Evolutionary conservation across 1,140 invertebrate genomes (phyloP), one percentile per base, ranked within the genome.

Genomic region (Drosophila athabasca): DNA sequence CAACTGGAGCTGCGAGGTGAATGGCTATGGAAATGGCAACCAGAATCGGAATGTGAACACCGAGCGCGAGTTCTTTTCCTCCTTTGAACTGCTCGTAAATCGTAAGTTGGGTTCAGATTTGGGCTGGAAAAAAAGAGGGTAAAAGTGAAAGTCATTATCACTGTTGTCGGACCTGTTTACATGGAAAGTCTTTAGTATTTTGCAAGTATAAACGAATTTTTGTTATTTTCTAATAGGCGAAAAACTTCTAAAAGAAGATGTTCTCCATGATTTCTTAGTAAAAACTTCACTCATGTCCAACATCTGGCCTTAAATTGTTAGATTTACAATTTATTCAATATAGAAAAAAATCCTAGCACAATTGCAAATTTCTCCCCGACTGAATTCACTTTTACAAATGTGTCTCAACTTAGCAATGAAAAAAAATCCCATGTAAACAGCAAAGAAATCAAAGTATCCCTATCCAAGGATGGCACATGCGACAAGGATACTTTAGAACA

Each of bases 21-120:
- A 57, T 45, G 66, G 66, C 24, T 26, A 26, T 26, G 24, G 24
- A 26, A 26, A 26, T 26, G 24, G 11, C 3, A 13, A 39, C 9
- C 35, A 39, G 15, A 69, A 69, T 69, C 50, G 66, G 35, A 69
- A 71, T 54, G 71, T 76, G 26, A 64, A 84, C 61, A 69, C 57
- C 11, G 62, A 68, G 31, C 66, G 78, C 22, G 81, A 82, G 51
- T 65, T 76, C 43, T 71, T 62, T 58, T 87, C 80, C 60, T 91
- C 88, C 61, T 92, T 92, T 80, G 91, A 91, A 69, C 87, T 92
- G 35, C 89, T 91, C 66, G 90, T 92, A 57, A 90, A 91, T 83
- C 91, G 92, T 92, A 91, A 87, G 91, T 91, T 57, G 61, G 73
- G 50, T 61, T 55, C 39, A 53, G 19, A 49, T 43, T 35, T 50